Evolutionary conservation across 2,797 vertebrate genomes (phyloP).

Genomic region (Mustela erminea): DNA sequence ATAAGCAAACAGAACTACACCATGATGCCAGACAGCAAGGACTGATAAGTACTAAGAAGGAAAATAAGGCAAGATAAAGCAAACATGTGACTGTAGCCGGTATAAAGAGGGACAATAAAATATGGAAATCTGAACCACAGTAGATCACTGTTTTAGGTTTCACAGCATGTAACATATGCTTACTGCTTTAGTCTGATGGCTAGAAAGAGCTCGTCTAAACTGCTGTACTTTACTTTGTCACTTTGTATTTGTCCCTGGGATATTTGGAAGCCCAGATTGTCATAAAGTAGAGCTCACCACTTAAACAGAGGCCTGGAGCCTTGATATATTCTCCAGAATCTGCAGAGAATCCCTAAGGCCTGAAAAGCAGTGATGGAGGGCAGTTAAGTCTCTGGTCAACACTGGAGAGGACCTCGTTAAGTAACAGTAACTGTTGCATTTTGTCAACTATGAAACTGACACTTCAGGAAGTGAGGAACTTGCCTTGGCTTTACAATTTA

Average conservation of each 20-base stretch:
- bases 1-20: background rate
- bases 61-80: background rate
- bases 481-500: background rate
- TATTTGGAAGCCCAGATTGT: background rate
- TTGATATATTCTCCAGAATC: background rate
- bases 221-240: background rate
- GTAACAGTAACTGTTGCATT: background rate
- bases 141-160: background rate
- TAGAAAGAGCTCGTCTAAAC: background rate
- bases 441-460: background rate
- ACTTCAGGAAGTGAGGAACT: background rate
- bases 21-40: background rate
- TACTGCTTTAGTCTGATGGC: background rate
- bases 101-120: background rate
- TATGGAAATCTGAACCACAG: background rate
- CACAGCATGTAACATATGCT: background rate
- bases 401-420: background rate
- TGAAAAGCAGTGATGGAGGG: background rate
- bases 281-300: background rate
- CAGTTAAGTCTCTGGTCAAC: background rate
- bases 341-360: background rate
- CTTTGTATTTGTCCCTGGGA: background rate
- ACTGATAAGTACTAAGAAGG: background rate
- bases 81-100: background rate
- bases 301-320: background rate